phyloP scores from a whole-genome alignment of 2,797 vertebrate genomes.

The Parauchenoglanis ngamensis region DNA sequence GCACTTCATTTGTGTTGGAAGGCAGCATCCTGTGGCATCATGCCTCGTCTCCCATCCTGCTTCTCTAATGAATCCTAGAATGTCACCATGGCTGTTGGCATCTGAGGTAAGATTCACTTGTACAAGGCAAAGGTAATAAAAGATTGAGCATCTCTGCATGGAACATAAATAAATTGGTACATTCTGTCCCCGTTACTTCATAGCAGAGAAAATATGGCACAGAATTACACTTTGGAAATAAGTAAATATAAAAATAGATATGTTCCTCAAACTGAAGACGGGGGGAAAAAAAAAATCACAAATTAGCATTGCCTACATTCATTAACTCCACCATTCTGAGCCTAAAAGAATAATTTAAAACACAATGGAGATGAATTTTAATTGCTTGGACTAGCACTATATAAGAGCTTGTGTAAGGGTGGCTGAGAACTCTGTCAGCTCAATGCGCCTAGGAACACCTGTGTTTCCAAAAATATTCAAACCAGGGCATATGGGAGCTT shows the following conservation, averaged over 20 bases:
- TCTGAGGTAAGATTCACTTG: conserved; percentile 66
- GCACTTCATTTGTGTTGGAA: conserved; percentile 66
- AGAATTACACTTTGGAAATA: conserved; percentile 11
- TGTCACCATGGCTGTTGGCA: conserved; percentile 60
- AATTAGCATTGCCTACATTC: conserved; percentile 14
- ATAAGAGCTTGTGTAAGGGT: conserved; percentile 30
- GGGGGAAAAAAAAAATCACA: neutral
- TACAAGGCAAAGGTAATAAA: conserved; percentile 61
- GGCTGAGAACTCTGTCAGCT: conserved; percentile 42
- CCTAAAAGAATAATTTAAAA: conserved; percentile 73
- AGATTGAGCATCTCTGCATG: conserved; percentile 55
- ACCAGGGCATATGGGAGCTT: conserved; percentile 62
- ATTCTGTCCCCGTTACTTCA: conserved; percentile 46
- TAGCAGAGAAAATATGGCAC: conserved; percentile 1
- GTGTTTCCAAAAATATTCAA: conserved; percentile 66
- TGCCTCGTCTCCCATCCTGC: conserved; percentile 35
- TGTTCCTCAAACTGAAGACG: neutral
- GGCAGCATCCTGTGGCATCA: conserved; percentile 55
- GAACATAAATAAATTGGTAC: conserved; percentile 56
- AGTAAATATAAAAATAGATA: neutral
- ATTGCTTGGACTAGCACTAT: conserved; percentile 67
- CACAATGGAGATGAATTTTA: conserved; percentile 71
- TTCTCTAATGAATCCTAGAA: conserved; percentile 58
- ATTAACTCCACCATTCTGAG: conserved; percentile 33
- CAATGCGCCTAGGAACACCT: conserved; percentile 61